A percentile compares a stretch with the other conserved stretches of the same genome.
Conservation (phyloP, 2,113 vertebrate species). For the Gymnogyps californianus region DNA sequence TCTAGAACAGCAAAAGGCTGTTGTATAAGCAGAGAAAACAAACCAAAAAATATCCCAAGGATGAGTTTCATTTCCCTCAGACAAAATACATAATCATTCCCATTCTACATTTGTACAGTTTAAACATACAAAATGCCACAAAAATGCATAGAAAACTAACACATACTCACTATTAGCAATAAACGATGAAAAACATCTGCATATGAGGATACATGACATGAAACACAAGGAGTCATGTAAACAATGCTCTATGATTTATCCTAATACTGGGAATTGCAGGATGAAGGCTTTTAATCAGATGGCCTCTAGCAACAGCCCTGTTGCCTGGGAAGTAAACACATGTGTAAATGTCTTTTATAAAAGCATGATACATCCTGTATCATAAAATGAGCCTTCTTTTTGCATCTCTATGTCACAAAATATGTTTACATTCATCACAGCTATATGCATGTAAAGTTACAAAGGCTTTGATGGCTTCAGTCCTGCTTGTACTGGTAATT, state of each 20-base stretch:
- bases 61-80: background rate
- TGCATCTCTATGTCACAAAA: background rate
- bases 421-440: background rate
- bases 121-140: background rate
- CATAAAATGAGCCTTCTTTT: background rate
- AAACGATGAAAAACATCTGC: conserved; percentile 24
- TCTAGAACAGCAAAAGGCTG: background rate
- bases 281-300: conserved; percentile 1
- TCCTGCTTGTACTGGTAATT: background rate
- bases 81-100: background rate
- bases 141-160: background rate
- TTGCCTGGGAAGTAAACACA: background rate
- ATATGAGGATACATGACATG: background rate
- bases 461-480: background rate
- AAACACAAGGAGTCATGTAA: conserved; percentile 21
- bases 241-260: background rate
- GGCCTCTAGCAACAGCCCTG: background rate
- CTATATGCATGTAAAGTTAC: background rate
- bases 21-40: background rate
- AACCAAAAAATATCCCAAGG: background rate
- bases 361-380: background rate
- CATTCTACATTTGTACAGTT: background rate
- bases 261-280: background rate
- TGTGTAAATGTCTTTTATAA: background rate
- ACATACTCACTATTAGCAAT: background rate